Evolutionary conservation across 2,888 invertebrate genomes (phyloP).

Genomic region (Aphrophora alni): DNA sequence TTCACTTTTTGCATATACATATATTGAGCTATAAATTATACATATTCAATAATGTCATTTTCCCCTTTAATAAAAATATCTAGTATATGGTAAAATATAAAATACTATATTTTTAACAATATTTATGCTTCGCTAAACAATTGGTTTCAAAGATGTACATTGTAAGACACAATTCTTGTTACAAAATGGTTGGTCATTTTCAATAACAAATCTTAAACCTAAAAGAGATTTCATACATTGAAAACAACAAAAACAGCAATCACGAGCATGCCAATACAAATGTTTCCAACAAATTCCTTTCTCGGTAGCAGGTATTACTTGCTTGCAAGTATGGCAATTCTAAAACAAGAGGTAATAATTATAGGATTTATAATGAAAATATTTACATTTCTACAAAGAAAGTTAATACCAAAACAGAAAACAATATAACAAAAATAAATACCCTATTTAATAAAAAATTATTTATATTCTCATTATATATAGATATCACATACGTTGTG

Average conservation of each 20-base stretch:
- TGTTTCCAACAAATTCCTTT: neutral
- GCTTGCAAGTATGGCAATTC: neutral
- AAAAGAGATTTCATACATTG: neutral
- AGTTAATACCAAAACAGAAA: too few relatives aligned
- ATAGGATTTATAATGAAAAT: too few relatives aligned
- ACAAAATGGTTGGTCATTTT: constrained; percentile 2
- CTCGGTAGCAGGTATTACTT: neutral
- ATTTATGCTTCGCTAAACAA: neutral
- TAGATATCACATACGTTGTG: too few relatives aligned
- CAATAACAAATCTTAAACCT: neutral
- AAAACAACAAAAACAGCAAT: neutral
- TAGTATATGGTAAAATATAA: neutral
- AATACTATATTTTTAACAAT: neutral
- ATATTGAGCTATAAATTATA: too few relatives aligned
- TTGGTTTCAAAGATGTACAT: neutral
- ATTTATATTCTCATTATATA: too few relatives aligned
- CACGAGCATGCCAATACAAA: neutral
- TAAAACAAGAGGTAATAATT: too few relatives aligned
- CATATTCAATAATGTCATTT: too few relatives aligned
- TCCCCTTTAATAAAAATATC: too few relatives aligned
- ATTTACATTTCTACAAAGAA: too few relatives aligned
- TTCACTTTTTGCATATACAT: too few relatives aligned
- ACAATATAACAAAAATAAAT: too few relatives aligned
- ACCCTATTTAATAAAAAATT: too few relatives aligned
- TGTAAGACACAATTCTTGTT: neutral